These are phyloP conservation scores for pig (Sus scrofa) DNA, from an alignment of 2,113 vertebrate genomes.

Conservation along the genomic window DNA sequence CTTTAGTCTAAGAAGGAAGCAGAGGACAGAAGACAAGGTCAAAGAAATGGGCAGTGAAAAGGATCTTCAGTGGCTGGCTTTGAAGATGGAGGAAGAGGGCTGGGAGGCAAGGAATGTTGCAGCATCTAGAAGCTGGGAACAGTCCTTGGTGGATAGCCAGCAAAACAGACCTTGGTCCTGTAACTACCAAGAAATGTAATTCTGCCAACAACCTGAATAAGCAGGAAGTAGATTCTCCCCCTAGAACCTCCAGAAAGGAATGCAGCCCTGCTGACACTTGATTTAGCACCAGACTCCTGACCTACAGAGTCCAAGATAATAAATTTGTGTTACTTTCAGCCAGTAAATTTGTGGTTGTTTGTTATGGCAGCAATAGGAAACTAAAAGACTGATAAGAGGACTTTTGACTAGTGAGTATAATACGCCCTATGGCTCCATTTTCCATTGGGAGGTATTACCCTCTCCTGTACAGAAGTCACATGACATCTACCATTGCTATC, in stretches of 20 bases:
- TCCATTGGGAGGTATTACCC: slow-evolving; percentile 16
- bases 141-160: neutral
- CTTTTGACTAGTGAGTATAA: neutral
- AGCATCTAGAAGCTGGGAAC: neutral
- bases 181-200: neutral
- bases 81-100: slow-evolving; percentile 9
- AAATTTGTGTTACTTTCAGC: neutral
- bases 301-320: slow-evolving; percentile 34
- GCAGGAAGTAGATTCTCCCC: slow-evolving; percentile 28
- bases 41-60: neutral
- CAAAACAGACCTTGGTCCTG: slow-evolving; percentile 48
- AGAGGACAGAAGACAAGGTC: neutral
- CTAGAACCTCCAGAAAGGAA: slow-evolving; percentile 46
- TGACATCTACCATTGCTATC: neutral
- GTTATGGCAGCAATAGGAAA: slow-evolving; percentile 23
- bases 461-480: neutral
- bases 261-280: slow-evolving; percentile 2
- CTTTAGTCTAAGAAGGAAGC: no score
- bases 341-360: neutral
- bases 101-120: neutral
- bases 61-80: neutral
- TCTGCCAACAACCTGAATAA: slow-evolving; percentile 58
- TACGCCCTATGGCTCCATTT: neutral
- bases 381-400: neutral
- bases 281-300: slow-evolving; percentile 30